phyloP scores from a whole-genome alignment of 64 coral and sea anemone species.

The Platygyra sinensis region DNA sequence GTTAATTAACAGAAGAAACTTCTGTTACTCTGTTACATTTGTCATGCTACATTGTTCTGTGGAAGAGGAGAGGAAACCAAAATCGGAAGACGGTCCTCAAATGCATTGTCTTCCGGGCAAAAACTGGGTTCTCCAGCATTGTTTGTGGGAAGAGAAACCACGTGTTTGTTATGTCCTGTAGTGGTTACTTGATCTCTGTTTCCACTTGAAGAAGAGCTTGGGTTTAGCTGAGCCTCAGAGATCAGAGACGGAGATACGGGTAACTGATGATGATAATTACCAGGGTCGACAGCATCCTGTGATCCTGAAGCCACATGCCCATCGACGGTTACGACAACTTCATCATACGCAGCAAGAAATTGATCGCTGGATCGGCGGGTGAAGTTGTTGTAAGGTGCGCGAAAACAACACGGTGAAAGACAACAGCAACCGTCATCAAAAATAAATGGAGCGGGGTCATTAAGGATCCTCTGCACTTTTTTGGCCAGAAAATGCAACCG shows the following conservation, averaged over 20 bases:
- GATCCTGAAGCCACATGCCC: neutral
- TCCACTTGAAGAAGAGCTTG: too few relatives aligned
- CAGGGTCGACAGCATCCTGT: neutral
- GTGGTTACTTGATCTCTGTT: neutral
- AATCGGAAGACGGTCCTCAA: too few relatives aligned
- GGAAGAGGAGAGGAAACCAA: too few relatives aligned
- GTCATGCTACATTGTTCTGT: too few relatives aligned
- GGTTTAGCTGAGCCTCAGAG: neutral
- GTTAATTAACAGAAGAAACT: too few relatives aligned
- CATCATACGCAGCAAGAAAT: neutral
- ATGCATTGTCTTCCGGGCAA: too few relatives aligned
- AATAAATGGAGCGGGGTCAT: constrained; percentile 42
- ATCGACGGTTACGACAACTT: neutral
- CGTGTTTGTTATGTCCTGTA: neutral
- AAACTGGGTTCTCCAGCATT: too few relatives aligned
- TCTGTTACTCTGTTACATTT: too few relatives aligned
- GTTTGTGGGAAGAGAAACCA: neutral
- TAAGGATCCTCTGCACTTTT: constrained; percentile 40
- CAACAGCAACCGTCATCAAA: constrained; percentile 42
- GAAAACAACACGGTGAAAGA: neutral
- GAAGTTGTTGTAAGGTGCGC: neutral
- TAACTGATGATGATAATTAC: too few relatives aligned
- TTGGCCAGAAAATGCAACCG: neutral
- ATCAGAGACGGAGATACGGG: neutral
- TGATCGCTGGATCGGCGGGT: neutral